Base-by-base conservation (phyloP, 35 echinoderm and acorn worm species). In the Diadema setosum region DNA sequence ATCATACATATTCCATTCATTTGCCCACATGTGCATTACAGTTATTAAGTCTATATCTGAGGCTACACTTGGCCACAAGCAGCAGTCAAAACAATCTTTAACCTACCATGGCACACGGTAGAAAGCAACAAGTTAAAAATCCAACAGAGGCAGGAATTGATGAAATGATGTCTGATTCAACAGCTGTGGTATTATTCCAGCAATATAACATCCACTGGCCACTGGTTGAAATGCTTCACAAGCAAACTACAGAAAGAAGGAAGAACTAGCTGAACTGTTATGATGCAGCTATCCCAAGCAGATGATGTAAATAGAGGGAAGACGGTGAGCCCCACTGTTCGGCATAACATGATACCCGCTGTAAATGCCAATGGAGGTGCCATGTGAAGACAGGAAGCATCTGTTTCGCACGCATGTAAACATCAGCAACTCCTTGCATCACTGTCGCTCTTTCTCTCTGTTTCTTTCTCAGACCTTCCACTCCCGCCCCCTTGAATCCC, bases 351-450 rank as follows among this genome's bases (percentile, higher is more conserved):
- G 73, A 78, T 78, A 67, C 29, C 27, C 4, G 34, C 8, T 39
- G 73, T n/a, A 78, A 78, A 78, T 78, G 73, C 73, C 73, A 78
- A 78, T 78, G 63, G 63, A 67, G 37, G 73, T 17, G 73, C 33
- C 40, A 78, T 41, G 63, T n/a, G 30, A 78, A 31, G 40, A 78
- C 73, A 44, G 73, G 39, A 78, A 44, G 73, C 73, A 78, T 78
- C 40, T 44, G 73, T 41, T 78, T 78, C 39, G 44, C 44, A 41
- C 73, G 37, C 73, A 78, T 44, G 73, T 78, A 78, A 78, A 78
- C 73, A 78, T 78, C 73, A 41, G 36, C 40, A 41, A 36, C 40
- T 36, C n/a, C n/a, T 52, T 52, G 73, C 27, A 26, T 78, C 73
- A 67, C 73, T 44, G 34, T 55, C 49, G 0, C 2, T 16, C 0